A percentile compares a stretch with the other conserved stretches of the same genome.
Conservation (phyloP, 2,888 invertebrate genomes). For the Quadroppia sp. region DNA sequence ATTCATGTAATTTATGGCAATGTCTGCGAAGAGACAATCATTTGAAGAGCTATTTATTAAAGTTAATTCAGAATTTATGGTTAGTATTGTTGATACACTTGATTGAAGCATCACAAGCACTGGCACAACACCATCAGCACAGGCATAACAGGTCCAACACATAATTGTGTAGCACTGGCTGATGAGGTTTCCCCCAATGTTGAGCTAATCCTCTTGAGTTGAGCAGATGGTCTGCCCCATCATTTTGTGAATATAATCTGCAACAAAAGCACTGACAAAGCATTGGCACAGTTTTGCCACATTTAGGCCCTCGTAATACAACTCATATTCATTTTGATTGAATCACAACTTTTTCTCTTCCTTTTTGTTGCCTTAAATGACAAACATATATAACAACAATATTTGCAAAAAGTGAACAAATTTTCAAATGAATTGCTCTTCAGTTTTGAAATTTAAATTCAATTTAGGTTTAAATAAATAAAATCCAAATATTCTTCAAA, state of each 20-base stretch:
- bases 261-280: conserved; percentile 15
- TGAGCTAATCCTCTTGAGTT: conserved; percentile 32
- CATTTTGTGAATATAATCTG: conserved; percentile 18
- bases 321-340: conserved; percentile 14
- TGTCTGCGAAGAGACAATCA: not conserved
- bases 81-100: conserved; percentile 28
- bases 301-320: conserved; percentile 21
- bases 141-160: not conserved
- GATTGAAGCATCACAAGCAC: not conserved
- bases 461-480: conserved; percentile 23
- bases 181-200: conserved; percentile 32
- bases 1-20: not conserved
- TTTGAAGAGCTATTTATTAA: conserved; percentile 22
- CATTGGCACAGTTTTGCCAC: conserved; percentile 22
- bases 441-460: not conserved
- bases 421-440: not conserved
- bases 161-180: conserved; percentile 25
- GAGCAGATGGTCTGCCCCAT: conserved; percentile 37
- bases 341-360: conserved; percentile 22
- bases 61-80: conserved; percentile 28
- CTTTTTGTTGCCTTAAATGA: not conserved
- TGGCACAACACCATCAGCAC: not conserved
- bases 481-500: not conserved
- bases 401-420: not conserved
- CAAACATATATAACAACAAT: not conserved